These are phyloP conservation scores for Onchidella celtica DNA, from an alignment of 2,888 invertebrate species.

Conservation along the genomic window DNA sequence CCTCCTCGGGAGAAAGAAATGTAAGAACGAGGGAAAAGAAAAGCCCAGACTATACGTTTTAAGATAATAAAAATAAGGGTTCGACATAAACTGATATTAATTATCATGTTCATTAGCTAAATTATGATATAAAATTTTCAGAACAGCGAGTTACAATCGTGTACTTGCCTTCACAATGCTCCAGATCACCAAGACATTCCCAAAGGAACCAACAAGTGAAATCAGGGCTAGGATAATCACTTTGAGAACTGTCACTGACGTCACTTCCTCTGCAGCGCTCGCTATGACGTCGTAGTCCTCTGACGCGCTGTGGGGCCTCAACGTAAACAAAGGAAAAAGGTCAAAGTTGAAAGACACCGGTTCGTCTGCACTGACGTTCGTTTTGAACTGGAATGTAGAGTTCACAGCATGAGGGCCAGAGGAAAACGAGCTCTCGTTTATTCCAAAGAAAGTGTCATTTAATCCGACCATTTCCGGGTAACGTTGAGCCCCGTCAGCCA, in stretches of 20 bases:
- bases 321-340: conserved; percentile 8
- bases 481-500: too few species aligned
- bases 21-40: background rate
- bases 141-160: too few species aligned
- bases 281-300: background rate
- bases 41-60: background rate
- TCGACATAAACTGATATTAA: too few species aligned
- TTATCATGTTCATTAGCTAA: too few species aligned
- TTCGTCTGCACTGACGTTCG: background rate
- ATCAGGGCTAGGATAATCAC: conserved; percentile 52
- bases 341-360: conserved; percentile 34
- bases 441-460: too few species aligned
- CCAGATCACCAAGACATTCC: conserved; percentile 56
- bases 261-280: background rate
- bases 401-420: background rate
- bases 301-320: background rate
- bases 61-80: too few species aligned
- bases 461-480: too few species aligned
- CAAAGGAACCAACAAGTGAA: conserved; percentile 51
- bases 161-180: conserved; percentile 55
- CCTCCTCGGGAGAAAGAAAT: background rate
- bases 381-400: background rate
- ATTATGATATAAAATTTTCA: too few species aligned
- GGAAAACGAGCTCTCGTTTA: background rate
- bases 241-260: conserved; percentile 38